Conservation (phyloP, 1,140 invertebrate genomes). For the Ericerus pela region DNA sequence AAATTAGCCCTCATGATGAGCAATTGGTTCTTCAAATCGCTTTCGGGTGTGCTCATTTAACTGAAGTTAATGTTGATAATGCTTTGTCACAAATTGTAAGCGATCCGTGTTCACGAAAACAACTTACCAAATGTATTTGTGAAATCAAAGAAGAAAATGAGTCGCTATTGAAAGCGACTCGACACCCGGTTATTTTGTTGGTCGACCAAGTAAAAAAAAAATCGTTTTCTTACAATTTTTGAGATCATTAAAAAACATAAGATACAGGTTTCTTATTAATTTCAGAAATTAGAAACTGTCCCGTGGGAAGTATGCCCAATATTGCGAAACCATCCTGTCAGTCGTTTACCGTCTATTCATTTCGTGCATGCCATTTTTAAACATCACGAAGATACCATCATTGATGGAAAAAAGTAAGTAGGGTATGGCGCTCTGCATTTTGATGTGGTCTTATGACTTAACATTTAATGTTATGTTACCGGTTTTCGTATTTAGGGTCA, state of each 20-base stretch:
- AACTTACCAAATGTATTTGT: slow-evolving; percentile 31
- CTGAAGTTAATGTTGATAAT: slow-evolving; percentile 33
- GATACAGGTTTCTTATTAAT: slow-evolving; percentile 14
- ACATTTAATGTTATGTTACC: too few relatives aligned
- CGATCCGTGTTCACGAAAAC: slow-evolving; percentile 32
- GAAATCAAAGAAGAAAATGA: slow-evolving; percentile 29
- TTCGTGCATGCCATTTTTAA: slow-evolving; percentile 48
- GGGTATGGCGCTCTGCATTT: too few relatives aligned
- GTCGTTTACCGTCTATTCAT: slow-evolving; percentile 56
- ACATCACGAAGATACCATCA: slow-evolving; percentile 39
- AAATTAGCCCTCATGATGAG: slow-evolving; percentile 14
- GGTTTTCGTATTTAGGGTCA: too few relatives aligned
- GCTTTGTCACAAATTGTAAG: slow-evolving; percentile 31
- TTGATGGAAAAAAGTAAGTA: slow-evolving; percentile 36
- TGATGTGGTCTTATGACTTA: too few relatives aligned
- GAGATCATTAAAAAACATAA: slow-evolving; percentile 4
- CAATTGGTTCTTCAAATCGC: slow-evolving; percentile 34
- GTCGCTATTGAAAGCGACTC: slow-evolving; percentile 32
- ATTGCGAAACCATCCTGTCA: slow-evolving; percentile 43
- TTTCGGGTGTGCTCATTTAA: slow-evolving; percentile 28
- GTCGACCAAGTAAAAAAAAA: slow-evolving; percentile 41
- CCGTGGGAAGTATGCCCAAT: slow-evolving; percentile 57
- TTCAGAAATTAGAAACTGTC: slow-evolving; percentile 48
- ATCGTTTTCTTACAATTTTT: slow-evolving; percentile 12
- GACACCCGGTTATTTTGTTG: slow-evolving; percentile 45